These are phyloP conservation scores for Varroa destructor DNA, from an alignment of 1,140 invertebrate genomes.

Conservation along the genomic window DNA sequence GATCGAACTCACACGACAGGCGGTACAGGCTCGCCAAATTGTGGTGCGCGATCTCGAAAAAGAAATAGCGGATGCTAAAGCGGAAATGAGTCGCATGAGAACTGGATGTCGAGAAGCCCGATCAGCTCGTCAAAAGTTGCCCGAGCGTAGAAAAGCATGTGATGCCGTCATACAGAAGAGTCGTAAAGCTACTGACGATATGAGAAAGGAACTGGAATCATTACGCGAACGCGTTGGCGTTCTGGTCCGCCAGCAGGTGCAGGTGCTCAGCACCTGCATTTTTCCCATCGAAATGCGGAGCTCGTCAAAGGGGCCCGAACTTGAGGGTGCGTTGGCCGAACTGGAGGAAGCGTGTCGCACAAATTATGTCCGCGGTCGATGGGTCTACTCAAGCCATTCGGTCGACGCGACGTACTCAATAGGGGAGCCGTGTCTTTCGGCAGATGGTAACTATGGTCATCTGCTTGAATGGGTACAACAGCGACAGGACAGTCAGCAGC, in stretches of 20 bases:
- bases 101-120: not conserved
- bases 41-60: not conserved
- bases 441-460: not conserved
- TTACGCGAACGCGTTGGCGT: not conserved
- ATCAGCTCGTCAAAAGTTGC: not conserved
- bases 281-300: conserved; percentile 8
- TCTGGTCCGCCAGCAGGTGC: not conserved
- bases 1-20: not conserved
- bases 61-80: not conserved
- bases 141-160: conserved; percentile 2
- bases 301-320: not conserved
- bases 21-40: not conserved
- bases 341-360: conserved; percentile 18
- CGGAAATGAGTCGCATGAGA: conserved; percentile 4
- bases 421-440: not conserved
- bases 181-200: not conserved
- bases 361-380: conserved; percentile 16
- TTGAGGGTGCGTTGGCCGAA: not conserved
- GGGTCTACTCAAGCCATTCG: conserved; percentile 21
- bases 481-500: not conserved
- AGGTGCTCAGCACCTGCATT: conserved; percentile 6
- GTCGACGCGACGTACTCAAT: conserved; percentile 6
- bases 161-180: not conserved
- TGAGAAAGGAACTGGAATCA: not conserved
- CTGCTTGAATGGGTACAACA: conserved; percentile 18